phyloP scores from a whole-genome alignment of 2,797 vertebrate species.

The Chloroceryle amazona region DNA sequence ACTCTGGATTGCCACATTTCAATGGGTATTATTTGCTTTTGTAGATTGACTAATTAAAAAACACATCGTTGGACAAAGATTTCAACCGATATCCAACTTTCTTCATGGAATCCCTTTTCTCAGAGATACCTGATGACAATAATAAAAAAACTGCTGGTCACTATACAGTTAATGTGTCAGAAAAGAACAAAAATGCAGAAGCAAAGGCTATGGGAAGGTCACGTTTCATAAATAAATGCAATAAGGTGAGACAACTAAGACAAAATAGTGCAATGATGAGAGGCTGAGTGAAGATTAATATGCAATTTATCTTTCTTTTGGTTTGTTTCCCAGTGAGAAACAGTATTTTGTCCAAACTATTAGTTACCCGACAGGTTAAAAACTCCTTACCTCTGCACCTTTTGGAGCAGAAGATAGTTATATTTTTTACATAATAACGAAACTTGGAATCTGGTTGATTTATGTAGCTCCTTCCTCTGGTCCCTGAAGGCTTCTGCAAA shows the following conservation, averaged over 20 bases:
- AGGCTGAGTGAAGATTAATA: not conserved
- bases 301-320: constrained; percentile 11
- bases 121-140: not conserved
- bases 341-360: not conserved
- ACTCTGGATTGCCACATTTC: not conserved
- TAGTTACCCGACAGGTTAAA: not conserved
- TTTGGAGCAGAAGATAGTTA: not conserved
- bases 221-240: not conserved
- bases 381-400: not conserved
- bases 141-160: not conserved
- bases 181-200: not conserved
- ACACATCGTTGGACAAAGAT: not conserved
- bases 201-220: not conserved
- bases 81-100: not conserved
- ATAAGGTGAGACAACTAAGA: not conserved
- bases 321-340: not conserved
- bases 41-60: not conserved
- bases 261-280: not conserved
- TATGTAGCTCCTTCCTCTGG: not conserved
- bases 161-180: not conserved
- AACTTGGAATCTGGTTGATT: not conserved
- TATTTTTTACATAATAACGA: not conserved
- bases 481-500: not conserved
- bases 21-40: not conserved
- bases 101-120: not conserved